Percentiles rank a stretch among this genome's conserved stretches.
Evolutionary conservation across 2,113 vertebrate genomes (phyloP).

Genomic region (Brachyhypopomus occidentalis): DNA sequence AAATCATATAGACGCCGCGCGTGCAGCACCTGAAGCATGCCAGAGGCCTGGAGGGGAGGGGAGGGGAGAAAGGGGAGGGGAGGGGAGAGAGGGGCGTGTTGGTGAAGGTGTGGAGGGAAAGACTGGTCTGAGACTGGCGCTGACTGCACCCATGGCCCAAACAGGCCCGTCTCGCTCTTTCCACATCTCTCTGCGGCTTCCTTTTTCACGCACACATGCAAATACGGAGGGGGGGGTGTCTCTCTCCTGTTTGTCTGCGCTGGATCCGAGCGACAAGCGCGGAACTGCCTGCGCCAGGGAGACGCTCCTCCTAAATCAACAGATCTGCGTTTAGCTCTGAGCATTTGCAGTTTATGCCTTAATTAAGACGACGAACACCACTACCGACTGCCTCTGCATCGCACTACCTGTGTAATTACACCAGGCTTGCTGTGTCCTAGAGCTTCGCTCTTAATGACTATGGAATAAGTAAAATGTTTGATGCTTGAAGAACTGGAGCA

Average conservation of each 20-base stretch:
- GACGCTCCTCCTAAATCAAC: constrained; percentile 33
- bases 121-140: neutral
- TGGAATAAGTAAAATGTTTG: constrained; percentile 54
- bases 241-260: constrained; percentile 4
- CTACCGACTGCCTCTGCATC: constrained; percentile 45
- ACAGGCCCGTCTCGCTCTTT: constrained; percentile 19
- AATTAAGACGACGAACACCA: constrained; percentile 56
- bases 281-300: neutral
- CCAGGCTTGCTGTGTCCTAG: constrained; percentile 51
- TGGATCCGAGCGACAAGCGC: neutral
- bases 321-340: constrained; percentile 43
- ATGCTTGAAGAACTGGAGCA: constrained; percentile 51
- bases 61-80: neutral
- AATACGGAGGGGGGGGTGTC: constrained; percentile 25
- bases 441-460: constrained; percentile 52
- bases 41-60: constrained; percentile 43
- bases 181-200: constrained; percentile 30
- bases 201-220: constrained; percentile 13
- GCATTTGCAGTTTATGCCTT: constrained; percentile 54
- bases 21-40: constrained; percentile 69
- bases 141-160: neutral
- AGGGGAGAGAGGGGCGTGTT: neutral
- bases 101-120: neutral
- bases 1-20: constrained; percentile 64
- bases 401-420: constrained; percentile 57